phyloP scores from a whole-genome alignment of 2,888 invertebrate species.

The Hetaerina titia region DNA sequence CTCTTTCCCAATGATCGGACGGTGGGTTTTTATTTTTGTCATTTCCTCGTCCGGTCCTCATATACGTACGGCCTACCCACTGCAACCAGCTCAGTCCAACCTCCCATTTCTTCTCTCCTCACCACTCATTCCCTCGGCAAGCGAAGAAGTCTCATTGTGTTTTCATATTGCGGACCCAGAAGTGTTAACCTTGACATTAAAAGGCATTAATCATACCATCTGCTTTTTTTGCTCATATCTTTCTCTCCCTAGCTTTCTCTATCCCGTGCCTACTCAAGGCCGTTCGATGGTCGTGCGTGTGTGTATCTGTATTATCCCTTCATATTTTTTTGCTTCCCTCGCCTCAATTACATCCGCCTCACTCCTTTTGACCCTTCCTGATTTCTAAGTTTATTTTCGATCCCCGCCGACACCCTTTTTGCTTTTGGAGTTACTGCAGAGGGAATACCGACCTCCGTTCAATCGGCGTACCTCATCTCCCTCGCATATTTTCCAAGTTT shows the following conservation, averaged over 20 bases:
- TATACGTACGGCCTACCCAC: not conserved
- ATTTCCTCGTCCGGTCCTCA: conserved; percentile 49
- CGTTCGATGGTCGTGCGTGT: not conserved
- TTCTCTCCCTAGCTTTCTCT: not conserved
- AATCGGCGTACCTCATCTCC: not conserved
- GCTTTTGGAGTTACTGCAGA: not conserved
- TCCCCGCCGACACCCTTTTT: not conserved
- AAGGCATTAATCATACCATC: conserved; percentile 64
- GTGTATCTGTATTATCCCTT: not conserved
- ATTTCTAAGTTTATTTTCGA: not conserved
- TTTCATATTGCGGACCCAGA: conserved; percentile 34
- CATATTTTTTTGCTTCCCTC: not conserved
- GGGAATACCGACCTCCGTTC: not conserved
- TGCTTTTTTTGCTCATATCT: not conserved
- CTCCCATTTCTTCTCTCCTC: not conserved
- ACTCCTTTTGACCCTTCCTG: not conserved
- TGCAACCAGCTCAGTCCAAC: conserved; percentile 6
- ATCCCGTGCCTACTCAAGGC: not conserved
- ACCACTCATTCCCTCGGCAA: not conserved
- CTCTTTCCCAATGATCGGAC: conserved; percentile 57
- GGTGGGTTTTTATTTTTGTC: conserved; percentile 56
- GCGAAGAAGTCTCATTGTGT: conserved; percentile 46
- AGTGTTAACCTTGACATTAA: conserved; percentile 52
- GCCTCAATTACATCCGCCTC: not conserved
- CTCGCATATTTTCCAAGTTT: too few species aligned